Evolutionary conservation across 2,797 vertebrate species (phyloP), one percentile per base, ranked within the genome.

Genomic region (Diplodus puntazzo): DNA sequence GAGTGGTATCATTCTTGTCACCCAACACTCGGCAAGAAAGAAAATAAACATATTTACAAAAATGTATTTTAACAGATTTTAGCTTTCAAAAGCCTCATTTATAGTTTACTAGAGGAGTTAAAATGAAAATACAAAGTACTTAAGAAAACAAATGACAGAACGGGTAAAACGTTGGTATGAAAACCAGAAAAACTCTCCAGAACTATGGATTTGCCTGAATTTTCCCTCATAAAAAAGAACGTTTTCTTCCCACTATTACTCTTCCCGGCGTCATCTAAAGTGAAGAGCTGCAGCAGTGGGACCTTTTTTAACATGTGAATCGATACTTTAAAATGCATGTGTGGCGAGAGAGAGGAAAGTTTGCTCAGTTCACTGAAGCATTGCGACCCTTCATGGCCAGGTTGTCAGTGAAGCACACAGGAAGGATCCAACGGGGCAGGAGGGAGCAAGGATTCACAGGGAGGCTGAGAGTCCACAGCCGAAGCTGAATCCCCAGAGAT

Each of bases 291-390:
- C 65, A 69, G 62, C 76, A 18, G 60, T 65, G 74, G 52, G 78
- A 70, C 70, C 27, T 64, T 72, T 75, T 71, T 50, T 4, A 74
- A 63, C 57, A 30, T 48, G 80, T 79, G 80, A 84, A 86, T 70
- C 20, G 57, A 80, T 78, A 60, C 58, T 66, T 73, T 66, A 12
- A 54, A 79, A 81, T 74, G 67, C 80, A 74, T 66, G 83, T 74
- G 84, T 70, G 83, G 75, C 30, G 21, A 76, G 78, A 82, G 89
- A 88, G 67, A 85, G 89, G 68, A 55, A 59, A 52, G 93, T 95
- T 95, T 94, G 91, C 88, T 91, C 89, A 94, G 90, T 65, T 92
- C 85, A 94, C 82, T 86, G 91, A 91, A 92, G 92, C 94, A 85
- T 91, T 79, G 85, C 92, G 92, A 95, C 94, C 93, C 89, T 77